Evolutionary conservation across 2,888 invertebrate species (phyloP).

Genomic region (Bedellia somnulentella): DNA sequence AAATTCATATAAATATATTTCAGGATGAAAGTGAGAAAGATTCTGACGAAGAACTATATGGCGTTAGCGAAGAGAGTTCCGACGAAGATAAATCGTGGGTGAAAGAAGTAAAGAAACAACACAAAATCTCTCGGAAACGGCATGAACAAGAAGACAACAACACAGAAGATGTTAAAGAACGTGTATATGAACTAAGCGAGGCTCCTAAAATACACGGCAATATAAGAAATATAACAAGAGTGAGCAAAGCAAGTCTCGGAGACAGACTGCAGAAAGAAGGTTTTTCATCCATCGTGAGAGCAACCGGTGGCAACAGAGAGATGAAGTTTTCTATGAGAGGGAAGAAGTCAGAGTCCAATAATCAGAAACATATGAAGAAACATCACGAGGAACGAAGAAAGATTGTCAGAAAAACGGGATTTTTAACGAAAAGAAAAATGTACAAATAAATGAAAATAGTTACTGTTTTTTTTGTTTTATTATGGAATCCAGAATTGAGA

Average conservation of each 20-base stretch:
- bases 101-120: constrained; percentile 78
- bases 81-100: constrained; percentile 83
- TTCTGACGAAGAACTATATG: constrained; percentile 56
- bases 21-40: constrained; percentile 46
- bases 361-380: constrained; percentile 63
- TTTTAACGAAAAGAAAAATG: constrained; percentile 24
- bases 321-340: constrained; percentile 74
- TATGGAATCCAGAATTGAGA: too few relatives aligned
- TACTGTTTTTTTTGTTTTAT: not conserved
- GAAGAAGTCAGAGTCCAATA: constrained; percentile 53
- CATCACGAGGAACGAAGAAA: constrained; percentile 72
- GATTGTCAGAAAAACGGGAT: constrained; percentile 53
- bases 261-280: constrained; percentile 70
- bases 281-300: constrained; percentile 43
- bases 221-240: constrained; percentile 47
- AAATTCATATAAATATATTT: too few relatives aligned
- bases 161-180: constrained; percentile 17
- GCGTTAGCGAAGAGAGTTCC: constrained; percentile 61
- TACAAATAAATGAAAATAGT: not conserved
- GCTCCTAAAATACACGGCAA: constrained; percentile 51
- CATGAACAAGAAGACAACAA: constrained; percentile 25
- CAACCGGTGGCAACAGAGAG: constrained; percentile 71
- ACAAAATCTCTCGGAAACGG: constrained; percentile 61
- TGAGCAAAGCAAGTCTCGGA: constrained; percentile 69
- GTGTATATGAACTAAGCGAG: constrained; percentile 26